A percentile compares a stretch with the other conserved stretches of the same genome.
phyloP scores from a whole-genome alignment of 2,113 vertebrate genomes.

The Phalacrocorax aristotelis region DNA sequence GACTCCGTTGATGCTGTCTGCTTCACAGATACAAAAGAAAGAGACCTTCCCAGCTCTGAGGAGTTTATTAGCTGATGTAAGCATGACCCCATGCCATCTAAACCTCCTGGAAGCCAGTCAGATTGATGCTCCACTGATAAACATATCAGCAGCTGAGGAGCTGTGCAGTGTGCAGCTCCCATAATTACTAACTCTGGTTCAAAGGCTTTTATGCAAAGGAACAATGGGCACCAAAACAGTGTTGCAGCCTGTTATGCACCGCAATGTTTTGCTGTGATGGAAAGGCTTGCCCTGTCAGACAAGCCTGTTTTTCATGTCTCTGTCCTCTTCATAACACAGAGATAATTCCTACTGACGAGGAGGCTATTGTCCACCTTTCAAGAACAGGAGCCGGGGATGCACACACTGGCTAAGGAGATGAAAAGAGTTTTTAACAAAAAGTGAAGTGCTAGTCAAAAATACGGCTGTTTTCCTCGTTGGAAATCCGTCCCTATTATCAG shows the following conservation, averaged over 20 bases:
- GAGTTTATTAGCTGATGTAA: slow-evolving; percentile 22
- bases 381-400: background rate
- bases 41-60: background rate
- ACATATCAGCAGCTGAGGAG: slow-evolving; percentile 46
- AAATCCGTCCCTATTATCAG: background rate
- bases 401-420: background rate
- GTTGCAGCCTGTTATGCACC: background rate
- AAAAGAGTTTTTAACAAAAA: background rate
- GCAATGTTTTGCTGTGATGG: background rate
- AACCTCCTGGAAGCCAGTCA: slow-evolving; percentile 39
- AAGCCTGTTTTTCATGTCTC: background rate
- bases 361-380: background rate
- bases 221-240: slow-evolving; percentile 30
- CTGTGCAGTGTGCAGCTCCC: background rate
- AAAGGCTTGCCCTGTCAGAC: background rate
- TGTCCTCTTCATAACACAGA: background rate
- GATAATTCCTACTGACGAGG: background rate
- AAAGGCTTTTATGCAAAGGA: slow-evolving; percentile 60
- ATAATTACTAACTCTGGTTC: slow-evolving; percentile 40
- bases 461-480: background rate
- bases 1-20: background rate
- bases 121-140: slow-evolving; percentile 43
- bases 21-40: background rate
- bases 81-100: slow-evolving; percentile 34
- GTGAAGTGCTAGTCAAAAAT: background rate